A percentile compares a stretch with the other conserved stretches of the same genome.
These are phyloP conservation scores for Penaeus indicus DNA, from an alignment of 1,140 invertebrate genomes.

Conservation along the genomic window DNA sequence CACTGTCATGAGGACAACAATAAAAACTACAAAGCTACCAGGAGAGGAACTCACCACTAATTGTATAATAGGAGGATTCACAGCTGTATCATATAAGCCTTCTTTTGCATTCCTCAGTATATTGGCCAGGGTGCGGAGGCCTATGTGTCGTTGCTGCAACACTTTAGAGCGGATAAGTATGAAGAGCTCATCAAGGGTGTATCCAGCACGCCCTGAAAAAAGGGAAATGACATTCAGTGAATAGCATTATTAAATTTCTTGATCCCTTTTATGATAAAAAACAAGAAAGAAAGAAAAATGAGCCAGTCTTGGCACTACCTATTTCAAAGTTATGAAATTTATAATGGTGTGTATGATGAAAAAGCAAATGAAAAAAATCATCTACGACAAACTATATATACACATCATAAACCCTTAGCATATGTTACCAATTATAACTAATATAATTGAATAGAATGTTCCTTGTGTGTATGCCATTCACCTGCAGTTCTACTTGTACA, in stretches of 20 bases:
- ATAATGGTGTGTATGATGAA: neutral
- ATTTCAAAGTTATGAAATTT: neutral
- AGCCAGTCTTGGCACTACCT: no score
- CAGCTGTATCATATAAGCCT: conserved; percentile 68
- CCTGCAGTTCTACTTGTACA: no score
- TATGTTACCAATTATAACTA: no score
- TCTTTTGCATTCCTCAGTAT: conserved; percentile 70
- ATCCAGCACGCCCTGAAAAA: conserved; percentile 69
- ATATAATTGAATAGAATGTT: no score
- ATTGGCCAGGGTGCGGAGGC: conserved; percentile 70
- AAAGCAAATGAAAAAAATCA: neutral
- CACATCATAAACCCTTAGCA: no score
- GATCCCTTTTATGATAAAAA: neutral
- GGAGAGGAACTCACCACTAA: conserved; percentile 65
- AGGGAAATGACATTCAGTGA: neutral
- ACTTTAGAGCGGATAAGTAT: conserved; percentile 71
- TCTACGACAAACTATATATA: no score
- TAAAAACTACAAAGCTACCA: neutral
- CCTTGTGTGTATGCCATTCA: no score
- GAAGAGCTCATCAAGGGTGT: conserved; percentile 72
- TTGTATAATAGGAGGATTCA: conserved; percentile 68
- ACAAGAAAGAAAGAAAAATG: no score
- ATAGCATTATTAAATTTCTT: neutral
- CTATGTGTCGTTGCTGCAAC: conserved; percentile 71
- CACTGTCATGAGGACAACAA: neutral